These are phyloP conservation scores for Hydrotaea cyrtoneurina DNA, from an alignment of 2,888 invertebrate species.

Conservation along the genomic window DNA sequence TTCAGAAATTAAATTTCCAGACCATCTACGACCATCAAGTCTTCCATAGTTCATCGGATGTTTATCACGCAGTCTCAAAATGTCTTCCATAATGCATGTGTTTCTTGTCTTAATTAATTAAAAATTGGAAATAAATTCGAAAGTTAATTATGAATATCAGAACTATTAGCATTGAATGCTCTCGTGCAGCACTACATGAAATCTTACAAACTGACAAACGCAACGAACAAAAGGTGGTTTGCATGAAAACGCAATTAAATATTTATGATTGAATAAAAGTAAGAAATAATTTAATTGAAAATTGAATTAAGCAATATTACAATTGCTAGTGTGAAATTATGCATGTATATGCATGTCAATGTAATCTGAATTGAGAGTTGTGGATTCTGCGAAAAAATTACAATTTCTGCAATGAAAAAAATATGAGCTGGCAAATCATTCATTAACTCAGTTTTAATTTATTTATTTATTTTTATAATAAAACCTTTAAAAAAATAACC, in stretches of 20 bases:
- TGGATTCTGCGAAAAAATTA: background rate
- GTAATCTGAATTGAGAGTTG: conserved; percentile 20
- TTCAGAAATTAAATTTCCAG: background rate
- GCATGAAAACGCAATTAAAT: conserved; percentile 50
- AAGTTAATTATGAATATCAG: conserved; percentile 2
- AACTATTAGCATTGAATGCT: background rate
- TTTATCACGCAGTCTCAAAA: too few relatives aligned
- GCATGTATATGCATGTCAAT: conserved; percentile 38
- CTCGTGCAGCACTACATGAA: background rate
- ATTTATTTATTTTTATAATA: background rate
- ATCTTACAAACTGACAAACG: background rate
- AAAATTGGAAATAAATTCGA: background rate
- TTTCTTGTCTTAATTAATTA: background rate
- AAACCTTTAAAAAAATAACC: background rate
- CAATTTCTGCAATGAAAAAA: background rate
- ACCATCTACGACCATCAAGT: too few relatives aligned
- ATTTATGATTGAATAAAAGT: conserved; percentile 38
- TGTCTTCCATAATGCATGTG: background rate
- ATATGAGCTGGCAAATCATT: background rate
- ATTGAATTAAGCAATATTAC: conserved; percentile 7
- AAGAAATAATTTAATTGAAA: background rate
- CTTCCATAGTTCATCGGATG: too few relatives aligned
- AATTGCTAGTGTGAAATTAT: conserved; percentile 16
- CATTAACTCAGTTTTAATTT: background rate
- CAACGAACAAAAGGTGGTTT: background rate